Conservation (phyloP, 2,797 vertebrate genomes). For the Lemur catta region DNA sequence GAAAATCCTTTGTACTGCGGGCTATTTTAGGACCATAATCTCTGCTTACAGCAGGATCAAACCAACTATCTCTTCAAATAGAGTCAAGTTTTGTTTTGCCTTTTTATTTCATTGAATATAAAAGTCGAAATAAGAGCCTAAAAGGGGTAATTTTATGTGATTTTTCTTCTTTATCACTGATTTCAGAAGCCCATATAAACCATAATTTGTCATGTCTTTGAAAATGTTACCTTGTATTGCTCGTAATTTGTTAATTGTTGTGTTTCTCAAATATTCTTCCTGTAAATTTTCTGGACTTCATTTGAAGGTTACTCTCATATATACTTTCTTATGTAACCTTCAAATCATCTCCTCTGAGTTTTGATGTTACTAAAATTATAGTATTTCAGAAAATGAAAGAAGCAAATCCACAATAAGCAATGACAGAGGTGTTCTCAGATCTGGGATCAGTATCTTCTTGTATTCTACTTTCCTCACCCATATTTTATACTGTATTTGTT, state of each 20-base stretch:
- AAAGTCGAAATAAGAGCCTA: conserved; percentile 54
- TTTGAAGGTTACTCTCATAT: conserved; percentile 22
- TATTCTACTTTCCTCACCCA: not conserved
- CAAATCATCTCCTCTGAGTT: conserved; percentile 23
- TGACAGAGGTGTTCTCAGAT: not conserved
- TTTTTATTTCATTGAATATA: conserved; percentile 52
- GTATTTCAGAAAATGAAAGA: conserved; percentile 27
- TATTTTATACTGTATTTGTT: not conserved
- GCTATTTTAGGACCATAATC: conserved; percentile 65
- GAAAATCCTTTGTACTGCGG: conserved; percentile 59
- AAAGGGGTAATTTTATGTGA: conserved; percentile 13
- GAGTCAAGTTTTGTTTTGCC: conserved; percentile 51
- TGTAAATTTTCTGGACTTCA: conserved; percentile 18
- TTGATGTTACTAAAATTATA: conserved; percentile 30
- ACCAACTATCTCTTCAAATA: conserved; percentile 60
- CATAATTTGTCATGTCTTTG: conserved; percentile 41
- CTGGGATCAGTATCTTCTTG: not conserved
- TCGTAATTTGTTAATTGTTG: conserved; percentile 47
- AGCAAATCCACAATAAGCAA: not conserved
- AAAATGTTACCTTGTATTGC: not conserved
- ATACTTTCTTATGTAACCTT: conserved; percentile 29
- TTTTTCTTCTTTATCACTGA: conserved; percentile 47
- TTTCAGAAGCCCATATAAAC: conserved; percentile 52
- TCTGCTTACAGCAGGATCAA: conserved; percentile 53
- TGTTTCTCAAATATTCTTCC: conserved; percentile 39